phyloP scores from a whole-genome alignment of 1,140 invertebrate species.

The Lucilia cuprina region DNA sequence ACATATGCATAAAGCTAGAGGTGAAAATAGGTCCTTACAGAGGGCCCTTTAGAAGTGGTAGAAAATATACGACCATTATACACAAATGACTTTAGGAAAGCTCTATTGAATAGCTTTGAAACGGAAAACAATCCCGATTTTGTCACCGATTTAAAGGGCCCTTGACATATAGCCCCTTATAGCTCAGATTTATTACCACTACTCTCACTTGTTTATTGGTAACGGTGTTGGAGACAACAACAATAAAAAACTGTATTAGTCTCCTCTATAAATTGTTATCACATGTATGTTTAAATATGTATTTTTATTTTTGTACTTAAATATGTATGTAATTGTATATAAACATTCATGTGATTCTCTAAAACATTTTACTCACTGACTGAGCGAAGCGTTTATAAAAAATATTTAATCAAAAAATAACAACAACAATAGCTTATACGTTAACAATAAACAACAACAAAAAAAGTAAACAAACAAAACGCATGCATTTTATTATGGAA shows the following conservation, averaged over 20 bases:
- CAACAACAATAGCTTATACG: background rate
- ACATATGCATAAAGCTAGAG: background rate
- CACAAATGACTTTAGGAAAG: too few species aligned
- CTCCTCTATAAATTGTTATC: background rate
- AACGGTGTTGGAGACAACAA: background rate
- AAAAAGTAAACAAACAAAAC: background rate
- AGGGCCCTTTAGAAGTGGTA: too few species aligned
- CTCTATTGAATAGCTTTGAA: too few species aligned
- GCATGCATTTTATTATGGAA: background rate
- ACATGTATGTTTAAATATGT: background rate
- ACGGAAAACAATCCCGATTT: too few species aligned
- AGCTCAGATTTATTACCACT: too few species aligned
- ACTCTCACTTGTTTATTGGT: conserved; percentile 9
- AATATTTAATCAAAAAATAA: background rate
- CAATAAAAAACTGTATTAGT: background rate
- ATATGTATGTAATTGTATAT: too few species aligned
- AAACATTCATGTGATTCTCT: background rate
- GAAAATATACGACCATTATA: too few species aligned
- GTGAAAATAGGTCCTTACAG: too few species aligned
- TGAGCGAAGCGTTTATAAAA: background rate
- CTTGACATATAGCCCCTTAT: too few species aligned
- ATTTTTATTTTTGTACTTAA: too few species aligned
- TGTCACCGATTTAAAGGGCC: too few species aligned
- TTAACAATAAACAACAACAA: background rate
- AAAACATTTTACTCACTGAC: background rate